Evolutionary conservation across 30 jellyfish, hydroid and myxozoan genomes (phyloP).

Genomic region (Cassiopea andromeda): DNA sequence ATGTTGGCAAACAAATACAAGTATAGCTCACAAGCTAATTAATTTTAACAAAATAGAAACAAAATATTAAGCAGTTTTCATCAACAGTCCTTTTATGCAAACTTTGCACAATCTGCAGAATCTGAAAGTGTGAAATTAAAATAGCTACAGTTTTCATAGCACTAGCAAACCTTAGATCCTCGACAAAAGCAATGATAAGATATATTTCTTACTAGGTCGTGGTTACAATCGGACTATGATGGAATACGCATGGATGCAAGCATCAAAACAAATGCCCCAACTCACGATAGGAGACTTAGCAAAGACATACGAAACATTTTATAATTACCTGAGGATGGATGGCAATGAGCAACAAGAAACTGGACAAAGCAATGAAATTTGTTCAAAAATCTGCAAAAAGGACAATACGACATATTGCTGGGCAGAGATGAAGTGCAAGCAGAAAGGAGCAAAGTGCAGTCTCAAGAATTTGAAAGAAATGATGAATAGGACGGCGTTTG

Average conservation of each 20-base stretch:
- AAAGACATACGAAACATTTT: neutral
- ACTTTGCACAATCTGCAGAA: too few species aligned
- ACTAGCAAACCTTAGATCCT: too few species aligned
- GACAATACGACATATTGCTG: constrained; percentile 46
- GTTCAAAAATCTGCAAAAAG: constrained; percentile 25
- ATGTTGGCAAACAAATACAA: too few species aligned
- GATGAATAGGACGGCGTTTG: constrained; percentile 33
- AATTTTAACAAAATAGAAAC: too few species aligned
- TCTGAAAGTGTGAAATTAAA: too few species aligned
- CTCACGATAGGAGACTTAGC: neutral
- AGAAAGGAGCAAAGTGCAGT: constrained; percentile 40
- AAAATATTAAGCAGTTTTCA: too few species aligned
- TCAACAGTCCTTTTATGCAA: too few species aligned
- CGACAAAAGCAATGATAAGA: too few species aligned
- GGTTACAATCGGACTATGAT: constrained; percentile 1
- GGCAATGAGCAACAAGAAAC: neutral
- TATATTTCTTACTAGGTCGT: neutral
- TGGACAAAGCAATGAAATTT: constrained; percentile 6
- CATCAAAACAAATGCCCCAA: neutral
- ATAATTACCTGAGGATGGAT: neutral
- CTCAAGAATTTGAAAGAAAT: constrained; percentile 19
- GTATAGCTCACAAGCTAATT: too few species aligned
- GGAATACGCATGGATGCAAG: constrained; percentile 13
- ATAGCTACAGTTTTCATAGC: too few species aligned
- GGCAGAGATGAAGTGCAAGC: constrained; percentile 62